Evolutionary conservation across 2,888 invertebrate species (phyloP).

Genomic region (Oligia latruncula): DNA sequence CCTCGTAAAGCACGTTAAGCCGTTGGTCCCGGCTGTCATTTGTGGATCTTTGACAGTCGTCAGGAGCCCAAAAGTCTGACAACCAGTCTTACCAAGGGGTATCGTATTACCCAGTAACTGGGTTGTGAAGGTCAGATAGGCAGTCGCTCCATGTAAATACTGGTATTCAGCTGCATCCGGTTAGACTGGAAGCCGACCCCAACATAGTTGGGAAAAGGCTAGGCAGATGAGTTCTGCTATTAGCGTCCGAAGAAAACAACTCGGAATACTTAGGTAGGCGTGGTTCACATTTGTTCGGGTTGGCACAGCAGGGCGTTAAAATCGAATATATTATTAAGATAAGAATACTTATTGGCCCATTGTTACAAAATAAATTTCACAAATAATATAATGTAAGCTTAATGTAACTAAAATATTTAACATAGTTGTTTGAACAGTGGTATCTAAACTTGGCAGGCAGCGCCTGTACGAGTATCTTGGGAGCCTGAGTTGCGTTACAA

Average conservation of each 20-base stretch:
- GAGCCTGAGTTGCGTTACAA: neutral
- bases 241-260: conserved; percentile 17
- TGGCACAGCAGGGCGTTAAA: neutral
- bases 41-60: no score
- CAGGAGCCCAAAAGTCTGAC: no score
- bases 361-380: neutral
- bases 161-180: no score
- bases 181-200: no score
- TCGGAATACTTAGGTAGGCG: neutral
- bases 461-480: neutral
- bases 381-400: neutral
- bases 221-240: no score
- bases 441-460: neutral
- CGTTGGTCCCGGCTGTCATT: no score
- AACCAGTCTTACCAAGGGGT: no score
- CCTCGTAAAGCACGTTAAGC: no score
- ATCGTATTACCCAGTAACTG: no score
- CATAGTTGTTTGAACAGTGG: neutral
- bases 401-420: neutral
- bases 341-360: neutral
- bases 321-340: neutral
- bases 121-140: no score
- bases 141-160: no score
- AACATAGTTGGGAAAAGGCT: no score
- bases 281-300: neutral